Conservation (phyloP, 2,113 vertebrate genomes). For the Calyptommatus sinebrachiatus region DNA sequence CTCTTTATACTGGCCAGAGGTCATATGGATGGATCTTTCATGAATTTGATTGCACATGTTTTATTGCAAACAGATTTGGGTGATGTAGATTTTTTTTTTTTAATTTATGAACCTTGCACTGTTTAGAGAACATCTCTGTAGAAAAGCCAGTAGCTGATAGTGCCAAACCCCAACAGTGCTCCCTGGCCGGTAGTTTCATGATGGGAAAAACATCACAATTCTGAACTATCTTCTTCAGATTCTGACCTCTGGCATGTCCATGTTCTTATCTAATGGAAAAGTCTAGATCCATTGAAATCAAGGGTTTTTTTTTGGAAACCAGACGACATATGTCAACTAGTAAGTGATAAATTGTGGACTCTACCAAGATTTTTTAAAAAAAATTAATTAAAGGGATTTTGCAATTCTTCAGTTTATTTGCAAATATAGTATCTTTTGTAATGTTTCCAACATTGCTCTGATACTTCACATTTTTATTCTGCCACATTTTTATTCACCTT, state of each 20-base stretch:
- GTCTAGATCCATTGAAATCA: constrained; percentile 32
- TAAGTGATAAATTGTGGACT: background rate
- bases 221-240: constrained; percentile 14
- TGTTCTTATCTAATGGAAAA: constrained; percentile 26
- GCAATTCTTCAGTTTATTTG: background rate
- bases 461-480: constrained; percentile 44
- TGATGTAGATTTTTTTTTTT: constrained; percentile 2
- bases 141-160: background rate
- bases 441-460: constrained; percentile 48
- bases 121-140: constrained; percentile 19
- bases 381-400: background rate
- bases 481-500: constrained; percentile 56
- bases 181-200: constrained; percentile 8
- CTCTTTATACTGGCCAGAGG: constrained; percentile 27
- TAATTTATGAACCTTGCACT: constrained; percentile 37
- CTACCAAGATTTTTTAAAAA: background rate
- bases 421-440: constrained; percentile 53
- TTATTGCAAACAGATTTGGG: constrained; percentile 13
- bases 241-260: constrained; percentile 22
- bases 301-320: background rate
- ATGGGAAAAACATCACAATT: constrained; percentile 13
- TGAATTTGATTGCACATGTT: constrained; percentile 31
- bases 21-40: constrained; percentile 20
- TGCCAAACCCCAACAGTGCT: constrained; percentile 7
- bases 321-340: constrained; percentile 32